These are phyloP conservation scores for Tenualosa ilisha DNA, from an alignment of 2,797 vertebrate genomes.

Conservation along the genomic window DNA sequence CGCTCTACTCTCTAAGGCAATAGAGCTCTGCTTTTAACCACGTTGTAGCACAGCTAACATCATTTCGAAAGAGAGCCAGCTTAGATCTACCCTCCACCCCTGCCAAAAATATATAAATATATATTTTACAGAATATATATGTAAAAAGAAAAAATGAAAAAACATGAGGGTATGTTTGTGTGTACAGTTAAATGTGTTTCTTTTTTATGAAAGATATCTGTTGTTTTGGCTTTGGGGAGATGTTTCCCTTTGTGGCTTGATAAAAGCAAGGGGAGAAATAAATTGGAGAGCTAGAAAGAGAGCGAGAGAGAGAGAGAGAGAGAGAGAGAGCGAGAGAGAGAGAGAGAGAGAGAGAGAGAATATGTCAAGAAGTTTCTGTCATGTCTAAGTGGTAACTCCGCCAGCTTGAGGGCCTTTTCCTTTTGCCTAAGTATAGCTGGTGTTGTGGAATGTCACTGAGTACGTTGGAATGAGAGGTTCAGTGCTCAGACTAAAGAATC, in stretches of 20 bases:
- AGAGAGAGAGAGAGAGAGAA: not conserved
- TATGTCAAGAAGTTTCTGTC: not conserved
- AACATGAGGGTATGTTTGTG: not conserved
- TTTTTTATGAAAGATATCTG: not conserved
- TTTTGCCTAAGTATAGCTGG: not conserved
- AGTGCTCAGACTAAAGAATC: not conserved
- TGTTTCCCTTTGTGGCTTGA: too few relatives aligned
- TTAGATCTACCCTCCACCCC: conserved; percentile 10
- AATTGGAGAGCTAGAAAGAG: too few relatives aligned
- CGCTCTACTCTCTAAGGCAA: conserved; percentile 37
- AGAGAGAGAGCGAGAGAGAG: not conserved
- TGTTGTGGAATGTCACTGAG: not conserved
- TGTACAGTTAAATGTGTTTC: not conserved
- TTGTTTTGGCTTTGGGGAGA: not conserved
- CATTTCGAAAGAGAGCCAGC: conserved; percentile 42
- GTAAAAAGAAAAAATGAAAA: not conserved
- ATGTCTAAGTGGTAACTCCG: not conserved
- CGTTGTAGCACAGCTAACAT: conserved; percentile 27
- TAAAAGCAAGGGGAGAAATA: too few relatives aligned
- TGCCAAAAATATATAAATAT: not conserved
- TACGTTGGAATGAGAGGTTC: not conserved
- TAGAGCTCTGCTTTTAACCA: conserved; percentile 40
- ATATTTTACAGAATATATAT: too few relatives aligned
- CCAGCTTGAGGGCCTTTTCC: not conserved
- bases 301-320: not conserved